Base-by-base conservation (phyloP, 1,140 invertebrate genomes). In the Zaprionus ghesquierei region DNA sequence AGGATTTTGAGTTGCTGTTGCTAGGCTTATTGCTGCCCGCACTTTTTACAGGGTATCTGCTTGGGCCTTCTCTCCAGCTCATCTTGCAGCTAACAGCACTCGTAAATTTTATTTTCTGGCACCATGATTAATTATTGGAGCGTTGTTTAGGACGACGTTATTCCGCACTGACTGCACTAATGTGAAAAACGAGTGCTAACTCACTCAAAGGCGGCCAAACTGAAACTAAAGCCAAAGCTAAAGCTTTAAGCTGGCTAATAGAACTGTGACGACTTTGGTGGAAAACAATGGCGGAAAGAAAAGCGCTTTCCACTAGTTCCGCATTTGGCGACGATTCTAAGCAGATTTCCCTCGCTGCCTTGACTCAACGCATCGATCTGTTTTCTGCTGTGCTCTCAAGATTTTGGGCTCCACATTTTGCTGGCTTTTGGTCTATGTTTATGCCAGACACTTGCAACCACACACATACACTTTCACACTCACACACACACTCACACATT, bases 261-360 rank as follows among this genome's bases (percentile, higher is more conserved):
- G 12, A n/a, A 41, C n/a, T 41, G 35, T n/a, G 41, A 13, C 10
- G 33, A 20, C 8, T 44, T 46, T 41, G 6, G 35, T 41, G n/a
- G 6, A 22, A 46, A 46, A 22, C 18, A 22, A 46, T 18, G 18
- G 4, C 27, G 27, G 10, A 46, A 46, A 41, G 1, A 46, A 46
- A 3, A 22, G 10, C 15, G 10, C 72, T 79, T 81, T 76, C 75
- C 46, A 12, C 41, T 20, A 20, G 18, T 46, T 46, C 18, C 10
- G 77, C 77, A 80, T 75, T 79, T 75, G 69, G 62, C 63, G 62
- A 44, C 35, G 5, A 15, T 5, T 58, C 69, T 49, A 29, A 25
- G 31, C 10, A 25, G 27, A 46, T 35, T 55, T 25, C 38, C 41
- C 31, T 58, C n/a, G 56, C 25, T 33, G 46, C 69, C 31, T 63